A percentile compares a stretch with the other conserved stretches of the same genome.
Conservation (phyloP, 1,140 invertebrate genomes). For the Papilio aristodemus region DNA sequence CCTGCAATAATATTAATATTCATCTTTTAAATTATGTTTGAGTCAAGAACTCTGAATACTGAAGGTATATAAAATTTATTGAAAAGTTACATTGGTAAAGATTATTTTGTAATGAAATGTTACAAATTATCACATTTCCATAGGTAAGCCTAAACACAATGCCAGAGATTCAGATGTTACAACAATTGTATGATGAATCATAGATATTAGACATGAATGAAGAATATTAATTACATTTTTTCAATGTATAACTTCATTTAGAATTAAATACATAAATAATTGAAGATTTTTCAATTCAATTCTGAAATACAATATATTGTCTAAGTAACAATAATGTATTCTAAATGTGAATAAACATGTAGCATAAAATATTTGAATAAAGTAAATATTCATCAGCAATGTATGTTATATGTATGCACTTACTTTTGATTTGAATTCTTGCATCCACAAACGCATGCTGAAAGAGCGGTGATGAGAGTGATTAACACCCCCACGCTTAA, state of each 20-base stretch:
- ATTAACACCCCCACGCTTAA: slow-evolving; percentile 69
- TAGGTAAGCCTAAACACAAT: neutral
- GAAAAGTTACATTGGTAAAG: neutral
- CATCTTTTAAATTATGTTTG: too few relatives aligned
- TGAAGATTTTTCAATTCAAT: too few relatives aligned
- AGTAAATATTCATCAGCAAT: neutral
- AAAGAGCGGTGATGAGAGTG: slow-evolving; percentile 65
- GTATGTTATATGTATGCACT: slow-evolving; percentile 48
- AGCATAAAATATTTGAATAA: neutral
- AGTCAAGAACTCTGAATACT: too few relatives aligned
- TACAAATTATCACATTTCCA: neutral
- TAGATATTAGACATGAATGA: neutral
- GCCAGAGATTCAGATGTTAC: neutral
- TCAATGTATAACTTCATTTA: neutral
- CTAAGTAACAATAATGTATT: neutral
- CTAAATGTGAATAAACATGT: neutral
- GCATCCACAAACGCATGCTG: slow-evolving; percentile 76
- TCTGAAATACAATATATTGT: too few relatives aligned
- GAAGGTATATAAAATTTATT: too few relatives aligned
- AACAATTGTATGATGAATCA: slow-evolving; percentile 25
- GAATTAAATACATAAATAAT: neutral
- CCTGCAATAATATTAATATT: too few relatives aligned
- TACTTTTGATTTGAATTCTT: slow-evolving; percentile 79
- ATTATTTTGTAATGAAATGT: neutral
- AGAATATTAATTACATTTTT: neutral